These are phyloP conservation scores for Tuta absoluta DNA, from an alignment of 2,888 invertebrate species.

Conservation along the genomic window DNA sequence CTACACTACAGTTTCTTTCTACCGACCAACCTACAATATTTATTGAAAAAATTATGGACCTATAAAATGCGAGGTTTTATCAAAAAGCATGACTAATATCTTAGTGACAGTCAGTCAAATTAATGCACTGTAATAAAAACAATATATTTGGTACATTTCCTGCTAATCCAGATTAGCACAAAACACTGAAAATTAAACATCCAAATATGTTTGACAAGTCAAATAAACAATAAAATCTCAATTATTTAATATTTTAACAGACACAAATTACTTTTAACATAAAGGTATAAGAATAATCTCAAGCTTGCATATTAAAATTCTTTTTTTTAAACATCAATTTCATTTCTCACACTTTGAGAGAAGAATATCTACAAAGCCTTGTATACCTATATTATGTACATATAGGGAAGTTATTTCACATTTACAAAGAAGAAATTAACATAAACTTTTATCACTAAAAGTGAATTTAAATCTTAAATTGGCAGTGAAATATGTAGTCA, in stretches of 20 bases:
- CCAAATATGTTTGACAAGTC: background rate
- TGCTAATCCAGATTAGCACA: background rate
- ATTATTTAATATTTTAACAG: background rate
- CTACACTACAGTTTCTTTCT: no score
- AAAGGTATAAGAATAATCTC: constrained; percentile 14
- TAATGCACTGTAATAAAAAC: background rate
- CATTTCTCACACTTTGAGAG: background rate
- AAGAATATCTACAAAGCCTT: background rate
- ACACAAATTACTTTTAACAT: constrained; percentile 1
- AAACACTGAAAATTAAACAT: constrained; percentile 1
- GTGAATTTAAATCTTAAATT: constrained; percentile 11
- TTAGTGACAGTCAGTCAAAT: background rate
- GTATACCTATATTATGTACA: background rate
- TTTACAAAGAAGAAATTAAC: background rate
- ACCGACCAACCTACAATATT: background rate
- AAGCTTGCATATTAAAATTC: constrained; percentile 14
- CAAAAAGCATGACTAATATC: background rate
- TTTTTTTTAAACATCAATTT: background rate
- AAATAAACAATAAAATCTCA: constrained; percentile 2
- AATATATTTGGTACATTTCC: constrained; percentile 10
- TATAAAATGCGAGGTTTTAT: constrained; percentile 16
- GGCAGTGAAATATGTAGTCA: constrained; percentile 5
- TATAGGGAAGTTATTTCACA: background rate
- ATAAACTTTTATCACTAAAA: background rate
- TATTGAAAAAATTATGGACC: constrained; percentile 4